Percentiles rank a stretch among this genome's conserved stretches.
Conservation (phyloP, 2,888 invertebrate species). For the Sarcophaga rosellei region DNA sequence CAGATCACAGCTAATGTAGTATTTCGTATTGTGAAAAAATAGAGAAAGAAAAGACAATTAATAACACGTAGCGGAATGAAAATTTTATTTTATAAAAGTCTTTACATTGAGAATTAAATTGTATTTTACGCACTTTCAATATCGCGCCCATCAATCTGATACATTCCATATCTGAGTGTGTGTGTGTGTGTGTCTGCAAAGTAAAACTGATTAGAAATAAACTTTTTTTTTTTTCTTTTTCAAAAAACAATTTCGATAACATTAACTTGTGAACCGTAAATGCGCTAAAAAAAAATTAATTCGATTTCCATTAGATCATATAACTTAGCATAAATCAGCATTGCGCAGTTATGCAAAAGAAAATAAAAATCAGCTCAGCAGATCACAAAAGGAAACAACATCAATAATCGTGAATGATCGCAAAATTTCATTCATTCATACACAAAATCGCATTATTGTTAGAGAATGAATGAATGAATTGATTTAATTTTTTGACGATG, state of each 20-base stretch:
- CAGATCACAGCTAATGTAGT: not conserved
- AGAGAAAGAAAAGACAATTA: not conserved
- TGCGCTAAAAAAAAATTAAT: constrained; percentile 18
- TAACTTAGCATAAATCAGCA: constrained; percentile 23
- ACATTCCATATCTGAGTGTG: too few species aligned
- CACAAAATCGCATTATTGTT: constrained; percentile 8
- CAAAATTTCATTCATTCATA: constrained; percentile 57
- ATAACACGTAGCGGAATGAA: not conserved
- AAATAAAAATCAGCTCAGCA: constrained; percentile 25
- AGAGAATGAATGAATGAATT: constrained; percentile 32
- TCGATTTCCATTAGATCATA: constrained; percentile 51
- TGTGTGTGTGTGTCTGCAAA: too few species aligned
- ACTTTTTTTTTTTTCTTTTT: not conserved
- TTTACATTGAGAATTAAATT: not conserved
- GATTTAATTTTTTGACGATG: constrained; percentile 6
- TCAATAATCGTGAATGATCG: constrained; percentile 63
- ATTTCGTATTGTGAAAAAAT: constrained; percentile 3
- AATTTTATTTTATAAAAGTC: not conserved
- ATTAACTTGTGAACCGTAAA: too few species aligned
- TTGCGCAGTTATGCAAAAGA: not conserved
- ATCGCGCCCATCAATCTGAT: not conserved
- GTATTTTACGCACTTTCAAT: not conserved
- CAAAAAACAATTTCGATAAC: too few species aligned
- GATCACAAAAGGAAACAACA: constrained; percentile 63
- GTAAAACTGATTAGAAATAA: not conserved